Evolutionary conservation across 2,797 vertebrate species (phyloP), one percentile per base, ranked within the genome.

Genomic region (Carapus acus): DNA sequence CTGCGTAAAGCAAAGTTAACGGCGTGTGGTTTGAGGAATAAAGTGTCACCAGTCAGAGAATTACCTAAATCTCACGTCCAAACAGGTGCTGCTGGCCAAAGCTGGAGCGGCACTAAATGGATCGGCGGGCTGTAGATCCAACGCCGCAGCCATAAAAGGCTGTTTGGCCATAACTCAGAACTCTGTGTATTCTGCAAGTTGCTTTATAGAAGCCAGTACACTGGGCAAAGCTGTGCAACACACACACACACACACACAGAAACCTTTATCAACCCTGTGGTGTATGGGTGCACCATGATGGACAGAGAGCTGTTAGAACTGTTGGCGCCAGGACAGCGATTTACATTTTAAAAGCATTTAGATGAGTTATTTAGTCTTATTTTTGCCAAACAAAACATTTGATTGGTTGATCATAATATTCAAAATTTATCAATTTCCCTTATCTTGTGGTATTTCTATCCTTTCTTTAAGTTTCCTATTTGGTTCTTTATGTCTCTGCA

Each of bases 151-250:
- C 67, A 44, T 65, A 80, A 77, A 74, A 70, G 41, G 38, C 48
- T 40, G 57, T 42, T 71, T 62, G 51, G 59, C 55, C 55, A 66
- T 81, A 73, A 80, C 71, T 82, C 65, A 79, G 79, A 64, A 66
- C 36, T 29, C 47, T 44, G 62, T 43, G 55, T 45, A n/a, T 53
- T 58, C 43, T 29, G 27, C 18, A n/a, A 43, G 62, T 42, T 55
- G 48, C 42, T 65, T 56, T 21, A 23, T 27, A 60, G 39, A 49
- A 48, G 51, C 47, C 27, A 39, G 33, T 58, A 36, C 46, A 18
- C 24, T 43, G 53, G 54, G 21, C 34, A 33, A 11, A 51, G 59
- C 38, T 7, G 40, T 50, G 65, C 47, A 24, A 54, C 43, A 16
- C 21, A 31, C 24, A 51, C 33, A 54, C 27, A 16, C 21, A 31